Conservation (phyloP, 2,113 vertebrate genomes). For the Noctilio leporinus region DNA sequence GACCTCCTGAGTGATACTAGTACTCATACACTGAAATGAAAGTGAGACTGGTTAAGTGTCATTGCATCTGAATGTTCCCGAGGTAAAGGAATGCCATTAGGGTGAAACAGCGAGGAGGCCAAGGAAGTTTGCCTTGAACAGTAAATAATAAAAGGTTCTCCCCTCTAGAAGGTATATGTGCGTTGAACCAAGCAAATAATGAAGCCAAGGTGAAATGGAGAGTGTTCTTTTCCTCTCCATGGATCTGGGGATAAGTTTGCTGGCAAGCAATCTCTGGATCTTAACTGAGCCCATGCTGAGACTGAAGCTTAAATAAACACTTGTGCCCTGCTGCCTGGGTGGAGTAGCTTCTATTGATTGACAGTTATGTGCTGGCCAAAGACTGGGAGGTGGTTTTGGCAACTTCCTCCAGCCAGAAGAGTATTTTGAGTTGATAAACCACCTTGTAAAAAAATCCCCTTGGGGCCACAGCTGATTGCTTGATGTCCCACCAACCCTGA, state of each 20-base stretch:
- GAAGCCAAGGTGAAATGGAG: background rate
- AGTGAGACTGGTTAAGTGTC: background rate
- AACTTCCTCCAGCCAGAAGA: background rate
- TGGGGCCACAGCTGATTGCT: background rate
- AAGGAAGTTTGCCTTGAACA: background rate
- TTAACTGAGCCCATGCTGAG: background rate
- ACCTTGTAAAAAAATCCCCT: background rate
- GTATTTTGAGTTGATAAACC: background rate
- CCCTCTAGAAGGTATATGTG: background rate
- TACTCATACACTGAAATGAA: background rate
- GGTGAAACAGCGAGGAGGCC: background rate
- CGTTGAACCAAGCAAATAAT: background rate
- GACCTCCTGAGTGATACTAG: background rate
- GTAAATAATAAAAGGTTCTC: background rate
- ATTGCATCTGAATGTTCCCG: background rate
- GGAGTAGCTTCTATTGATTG: background rate
- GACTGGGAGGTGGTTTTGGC: background rate
- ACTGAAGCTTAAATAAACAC: background rate
- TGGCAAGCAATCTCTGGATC: background rate
- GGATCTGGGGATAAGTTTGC: background rate
- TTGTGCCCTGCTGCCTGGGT: background rate
- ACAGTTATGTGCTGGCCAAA: background rate
- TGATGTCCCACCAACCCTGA: background rate
- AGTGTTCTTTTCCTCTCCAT: background rate
- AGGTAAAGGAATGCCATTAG: background rate